Conservation (phyloP, 35 echinoderm and acorn worm species). For the Apostichopus californicus region DNA sequence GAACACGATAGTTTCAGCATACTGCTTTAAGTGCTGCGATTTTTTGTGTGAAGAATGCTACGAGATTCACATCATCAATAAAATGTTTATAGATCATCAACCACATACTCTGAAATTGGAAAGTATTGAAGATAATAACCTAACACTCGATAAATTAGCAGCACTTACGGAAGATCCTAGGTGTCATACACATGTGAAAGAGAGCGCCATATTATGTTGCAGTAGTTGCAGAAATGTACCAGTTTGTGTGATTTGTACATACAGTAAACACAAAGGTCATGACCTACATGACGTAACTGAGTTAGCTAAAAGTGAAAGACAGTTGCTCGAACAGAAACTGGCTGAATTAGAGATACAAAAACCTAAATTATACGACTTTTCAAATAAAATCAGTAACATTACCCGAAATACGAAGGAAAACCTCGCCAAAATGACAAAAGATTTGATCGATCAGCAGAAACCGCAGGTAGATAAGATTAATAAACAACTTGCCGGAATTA, state of each 20-base stretch:
- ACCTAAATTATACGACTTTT: background rate
- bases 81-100: background rate
- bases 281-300: background rate
- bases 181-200: background rate
- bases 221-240: background rate
- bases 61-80: background rate
- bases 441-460: background rate
- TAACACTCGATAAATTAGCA: background rate
- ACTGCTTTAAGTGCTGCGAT: slow-evolving; percentile 21
- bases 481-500: background rate
- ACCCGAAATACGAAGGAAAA: background rate
- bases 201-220: background rate
- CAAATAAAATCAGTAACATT: background rate
- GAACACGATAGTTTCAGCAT: background rate
- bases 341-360: background rate
- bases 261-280: background rate
- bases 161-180: background rate
- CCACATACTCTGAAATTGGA: background rate
- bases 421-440: background rate
- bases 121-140: background rate
- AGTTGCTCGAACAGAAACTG: background rate
- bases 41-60: slow-evolving; percentile 5
- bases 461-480: background rate
- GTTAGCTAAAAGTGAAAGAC: background rate
- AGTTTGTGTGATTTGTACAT: background rate